phyloP scores from a whole-genome alignment of 2,113 vertebrate genomes.

The Rhodinocichla rosea region DNA sequence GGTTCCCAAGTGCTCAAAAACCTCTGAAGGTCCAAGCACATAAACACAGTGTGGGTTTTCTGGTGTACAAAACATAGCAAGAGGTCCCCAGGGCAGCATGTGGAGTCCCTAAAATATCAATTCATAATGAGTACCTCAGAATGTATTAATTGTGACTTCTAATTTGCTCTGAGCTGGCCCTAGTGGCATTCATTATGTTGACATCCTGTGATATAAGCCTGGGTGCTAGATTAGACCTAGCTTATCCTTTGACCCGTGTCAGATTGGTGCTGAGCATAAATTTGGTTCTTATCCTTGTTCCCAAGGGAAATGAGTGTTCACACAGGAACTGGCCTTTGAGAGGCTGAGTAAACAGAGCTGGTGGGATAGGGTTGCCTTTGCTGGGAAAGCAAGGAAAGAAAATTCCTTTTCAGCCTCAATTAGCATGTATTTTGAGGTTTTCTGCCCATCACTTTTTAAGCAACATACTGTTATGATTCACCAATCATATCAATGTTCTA shows the following conservation, averaged over 20 bases:
- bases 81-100: background rate
- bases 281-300: background rate
- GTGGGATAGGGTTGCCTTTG: background rate
- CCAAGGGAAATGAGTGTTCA: background rate
- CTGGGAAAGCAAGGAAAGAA: background rate
- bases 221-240: background rate
- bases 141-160: background rate
- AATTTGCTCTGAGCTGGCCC: background rate
- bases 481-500: background rate
- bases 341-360: background rate
- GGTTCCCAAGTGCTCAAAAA: background rate
- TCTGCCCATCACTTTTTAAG: background rate
- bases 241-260: background rate
- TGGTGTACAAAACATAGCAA: background rate
- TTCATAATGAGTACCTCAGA: background rate
- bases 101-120: background rate
- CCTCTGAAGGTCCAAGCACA: background rate
- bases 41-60: background rate
- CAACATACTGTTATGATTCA: background rate
- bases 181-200: background rate
- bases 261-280: background rate
- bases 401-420: background rate
- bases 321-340: background rate
- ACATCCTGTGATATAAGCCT: background rate
- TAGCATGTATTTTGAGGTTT: background rate